A percentile compares a stretch with the other conserved stretches of the same genome.
phyloP scores from a whole-genome alignment of 2,113 vertebrate genomes.

The Artemisiospiza belli region DNA sequence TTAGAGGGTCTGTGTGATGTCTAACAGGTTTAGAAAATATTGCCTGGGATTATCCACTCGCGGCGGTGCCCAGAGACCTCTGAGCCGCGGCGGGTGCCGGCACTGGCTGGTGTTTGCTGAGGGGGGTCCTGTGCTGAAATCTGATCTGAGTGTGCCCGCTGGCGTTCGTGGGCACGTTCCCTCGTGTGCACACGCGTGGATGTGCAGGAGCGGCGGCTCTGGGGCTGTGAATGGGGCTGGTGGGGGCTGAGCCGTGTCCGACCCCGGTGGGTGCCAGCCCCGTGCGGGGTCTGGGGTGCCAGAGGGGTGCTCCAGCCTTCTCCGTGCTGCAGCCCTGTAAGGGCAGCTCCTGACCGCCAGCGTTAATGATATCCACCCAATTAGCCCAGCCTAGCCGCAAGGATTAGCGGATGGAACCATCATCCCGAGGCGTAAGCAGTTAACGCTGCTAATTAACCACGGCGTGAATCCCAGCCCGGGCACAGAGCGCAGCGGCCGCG shows the following conservation, averaged over 20 bases:
- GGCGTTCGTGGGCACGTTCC: background rate
- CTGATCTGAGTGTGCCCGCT: background rate
- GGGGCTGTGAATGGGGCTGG: background rate
- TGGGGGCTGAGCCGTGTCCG: background rate
- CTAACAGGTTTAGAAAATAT: background rate
- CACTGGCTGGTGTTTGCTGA: background rate
- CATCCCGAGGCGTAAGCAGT: conserved; percentile 13
- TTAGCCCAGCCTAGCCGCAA: conserved; percentile 26
- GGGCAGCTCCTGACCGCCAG: background rate
- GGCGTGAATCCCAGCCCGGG: background rate
- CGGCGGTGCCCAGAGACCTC: background rate
- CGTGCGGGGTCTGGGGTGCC: background rate
- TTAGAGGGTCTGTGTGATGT: background rate
- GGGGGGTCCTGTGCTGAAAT: background rate
- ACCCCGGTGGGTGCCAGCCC: background rate
- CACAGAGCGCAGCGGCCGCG: background rate
- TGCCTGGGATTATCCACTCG: background rate
- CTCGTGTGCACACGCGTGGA: background rate
- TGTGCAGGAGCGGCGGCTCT: fast-evolving
- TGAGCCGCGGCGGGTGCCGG: background rate
- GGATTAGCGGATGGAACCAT: conserved; percentile 51
- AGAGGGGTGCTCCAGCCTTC: background rate
- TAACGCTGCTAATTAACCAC: conserved; percentile 49
- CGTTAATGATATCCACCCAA: conserved; percentile 41
- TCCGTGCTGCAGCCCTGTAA: fast-evolving